A percentile compares a stretch with the other conserved stretches of the same genome.
phyloP scores from a whole-genome alignment of 2,888 invertebrate species.

The Leptinotarsa haldemani region DNA sequence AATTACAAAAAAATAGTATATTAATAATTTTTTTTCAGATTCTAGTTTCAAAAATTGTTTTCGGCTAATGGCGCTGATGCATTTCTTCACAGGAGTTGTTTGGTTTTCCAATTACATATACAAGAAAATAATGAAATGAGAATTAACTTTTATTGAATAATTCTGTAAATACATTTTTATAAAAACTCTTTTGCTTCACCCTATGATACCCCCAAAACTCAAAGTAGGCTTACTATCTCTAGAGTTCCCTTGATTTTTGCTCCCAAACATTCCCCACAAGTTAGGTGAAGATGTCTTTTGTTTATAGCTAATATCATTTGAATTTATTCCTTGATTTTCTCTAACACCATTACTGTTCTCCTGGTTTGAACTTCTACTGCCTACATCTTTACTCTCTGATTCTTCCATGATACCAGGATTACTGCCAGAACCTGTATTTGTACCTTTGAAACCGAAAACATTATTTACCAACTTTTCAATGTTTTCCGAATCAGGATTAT shows the following conservation, averaged over 20 bases:
- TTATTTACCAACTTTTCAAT: conserved; percentile 4
- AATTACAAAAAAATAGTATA: not conserved
- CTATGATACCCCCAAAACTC: conserved; percentile 29
- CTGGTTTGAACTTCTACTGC: not conserved
- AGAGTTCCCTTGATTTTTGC: conserved; percentile 4
- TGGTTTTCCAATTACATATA: conserved; percentile 63
- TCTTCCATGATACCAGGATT: not conserved
- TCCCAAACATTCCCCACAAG: not conserved
- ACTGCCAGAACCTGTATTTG: not conserved
- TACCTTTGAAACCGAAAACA: not conserved
- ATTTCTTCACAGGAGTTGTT: conserved; percentile 60
- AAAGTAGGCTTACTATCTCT: conserved; percentile 19
- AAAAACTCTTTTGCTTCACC: conserved; percentile 24
- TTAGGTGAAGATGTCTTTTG: not conserved
- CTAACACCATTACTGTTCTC: not conserved
- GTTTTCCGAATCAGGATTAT: not conserved
- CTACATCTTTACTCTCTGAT: not conserved
- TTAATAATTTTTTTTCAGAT: conserved; percentile 54
- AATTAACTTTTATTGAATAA: conserved; percentile 17
- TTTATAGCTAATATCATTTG: not conserved
- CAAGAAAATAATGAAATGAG: conserved; percentile 55
- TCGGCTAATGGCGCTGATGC: conserved; percentile 60
- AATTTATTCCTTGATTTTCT: not conserved
- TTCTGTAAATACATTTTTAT: conserved; percentile 27
- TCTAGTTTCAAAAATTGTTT: conserved; percentile 59